phyloP scores from a whole-genome alignment of 92 coral and sea anemone species.

The Zoanthus solanderi region DNA sequence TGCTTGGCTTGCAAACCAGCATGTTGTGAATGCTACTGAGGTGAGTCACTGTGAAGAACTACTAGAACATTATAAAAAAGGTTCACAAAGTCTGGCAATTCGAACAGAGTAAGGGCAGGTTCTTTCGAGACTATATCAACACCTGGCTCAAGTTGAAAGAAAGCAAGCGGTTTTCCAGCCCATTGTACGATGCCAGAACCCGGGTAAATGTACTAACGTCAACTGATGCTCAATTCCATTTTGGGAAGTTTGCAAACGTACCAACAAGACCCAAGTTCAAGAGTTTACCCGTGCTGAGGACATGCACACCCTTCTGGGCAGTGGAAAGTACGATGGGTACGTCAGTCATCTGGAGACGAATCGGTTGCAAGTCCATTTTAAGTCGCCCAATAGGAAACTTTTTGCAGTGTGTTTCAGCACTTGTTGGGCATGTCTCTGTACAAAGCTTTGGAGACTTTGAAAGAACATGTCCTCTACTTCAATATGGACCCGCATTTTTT shows the following conservation, averaged over 20 bases:
- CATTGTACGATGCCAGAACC: not conserved
- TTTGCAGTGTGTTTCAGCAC: not conserved
- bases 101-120: not conserved
- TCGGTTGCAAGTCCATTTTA: constrained; percentile 2
- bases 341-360: constrained; percentile 20
- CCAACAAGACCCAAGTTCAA: constrained; percentile 2
- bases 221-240: constrained; percentile 46
- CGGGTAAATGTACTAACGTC: constrained; percentile 30
- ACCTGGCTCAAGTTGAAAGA: constrained; percentile 52
- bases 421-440: not conserved
- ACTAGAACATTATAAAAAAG: not conserved
- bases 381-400: not conserved
- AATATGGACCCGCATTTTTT: not conserved
- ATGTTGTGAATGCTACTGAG: too few relatives aligned
- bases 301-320: not conserved
- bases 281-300: not conserved
- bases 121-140: constrained; percentile 38
- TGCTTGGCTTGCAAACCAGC: too few relatives aligned
- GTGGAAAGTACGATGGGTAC: not conserved
- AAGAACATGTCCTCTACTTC: not conserved
- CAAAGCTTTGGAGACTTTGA: not conserved
- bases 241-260: constrained; percentile 42
- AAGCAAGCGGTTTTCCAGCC: constrained; percentile 29
- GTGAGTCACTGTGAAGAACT: too few relatives aligned
- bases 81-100: constrained; percentile 52